A percentile compares a stretch with the other conserved stretches of the same genome.
phyloP scores from a whole-genome alignment of 2,888 invertebrate species.

The Andrena trimmerana region DNA sequence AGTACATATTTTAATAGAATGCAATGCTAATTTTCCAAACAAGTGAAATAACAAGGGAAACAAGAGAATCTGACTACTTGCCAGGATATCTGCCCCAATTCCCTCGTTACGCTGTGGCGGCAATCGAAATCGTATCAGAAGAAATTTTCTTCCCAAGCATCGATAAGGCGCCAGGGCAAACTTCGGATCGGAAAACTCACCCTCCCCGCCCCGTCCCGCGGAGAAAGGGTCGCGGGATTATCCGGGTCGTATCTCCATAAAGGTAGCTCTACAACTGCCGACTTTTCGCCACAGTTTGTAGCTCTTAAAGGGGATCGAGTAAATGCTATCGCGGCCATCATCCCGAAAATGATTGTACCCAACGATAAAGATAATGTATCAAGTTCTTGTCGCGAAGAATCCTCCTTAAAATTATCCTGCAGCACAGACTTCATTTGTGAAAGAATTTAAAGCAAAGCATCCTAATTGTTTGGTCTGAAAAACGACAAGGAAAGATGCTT shows the following conservation, averaged over 20 bases:
- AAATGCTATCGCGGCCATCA: constrained; percentile 6
- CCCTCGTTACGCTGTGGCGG: not conserved
- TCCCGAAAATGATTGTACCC: constrained; percentile 14
- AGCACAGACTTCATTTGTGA: not conserved
- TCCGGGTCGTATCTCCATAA: constrained; percentile 71
- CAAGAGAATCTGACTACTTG: not conserved
- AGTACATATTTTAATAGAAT: no score
- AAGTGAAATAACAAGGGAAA: not conserved
- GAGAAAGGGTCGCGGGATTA: constrained; percentile 64
- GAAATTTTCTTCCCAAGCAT: constrained; percentile 46
- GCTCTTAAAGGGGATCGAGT: constrained; percentile 53
- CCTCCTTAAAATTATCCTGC: not conserved
- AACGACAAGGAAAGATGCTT: not conserved
- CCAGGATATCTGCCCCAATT: not conserved
- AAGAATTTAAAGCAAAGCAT: not conserved
- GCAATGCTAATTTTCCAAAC: not conserved
- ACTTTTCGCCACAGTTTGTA: constrained; percentile 63
- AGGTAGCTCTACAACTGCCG: constrained; percentile 51
- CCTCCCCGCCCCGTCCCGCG: not conserved
- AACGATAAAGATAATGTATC: not conserved
- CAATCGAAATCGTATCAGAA: constrained; percentile 18
- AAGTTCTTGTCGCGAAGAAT: not conserved
- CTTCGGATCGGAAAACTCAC: constrained; percentile 45
- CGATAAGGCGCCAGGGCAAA: constrained; percentile 41
- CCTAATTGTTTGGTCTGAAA: not conserved